Evolutionary conservation across 2,888 invertebrate species (phyloP).

Genomic region (Helleia helle): DNA sequence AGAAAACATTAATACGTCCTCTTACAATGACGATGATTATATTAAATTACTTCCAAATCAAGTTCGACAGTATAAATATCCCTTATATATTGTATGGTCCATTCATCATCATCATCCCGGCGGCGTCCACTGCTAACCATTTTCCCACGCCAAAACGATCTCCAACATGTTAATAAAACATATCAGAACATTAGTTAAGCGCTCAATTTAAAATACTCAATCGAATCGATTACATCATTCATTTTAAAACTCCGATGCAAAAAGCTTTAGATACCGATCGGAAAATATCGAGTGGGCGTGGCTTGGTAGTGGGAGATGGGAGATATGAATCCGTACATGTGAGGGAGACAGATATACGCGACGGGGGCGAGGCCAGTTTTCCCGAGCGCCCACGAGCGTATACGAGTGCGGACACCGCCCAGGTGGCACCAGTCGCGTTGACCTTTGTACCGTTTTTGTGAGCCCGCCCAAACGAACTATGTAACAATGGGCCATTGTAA

Average conservation of each 20-base stretch:
- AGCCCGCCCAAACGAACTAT: conserved; percentile 17
- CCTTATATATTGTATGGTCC: too few relatives aligned
- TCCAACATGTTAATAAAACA: too few relatives aligned
- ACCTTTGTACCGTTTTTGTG: conserved; percentile 28
- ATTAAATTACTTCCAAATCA: too few relatives aligned
- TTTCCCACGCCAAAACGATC: too few relatives aligned
- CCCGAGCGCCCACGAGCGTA: conserved; percentile 47
- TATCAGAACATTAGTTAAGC: too few relatives aligned
- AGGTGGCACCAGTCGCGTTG: conserved; percentile 35
- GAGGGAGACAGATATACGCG: conserved; percentile 27
- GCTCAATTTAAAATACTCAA: too few relatives aligned
- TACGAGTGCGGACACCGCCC: conserved; percentile 64
- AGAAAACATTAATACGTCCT: too few relatives aligned
- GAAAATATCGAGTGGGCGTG: conserved; percentile 34
- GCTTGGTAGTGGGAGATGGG: conserved; percentile 35
- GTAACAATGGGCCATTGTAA: too few relatives aligned
- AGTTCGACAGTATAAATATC: too few relatives aligned
- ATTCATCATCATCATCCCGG: too few relatives aligned
- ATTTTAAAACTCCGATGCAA: conserved; percentile 54
- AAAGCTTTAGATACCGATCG: conserved; percentile 40
- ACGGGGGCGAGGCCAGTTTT: conserved; percentile 46
- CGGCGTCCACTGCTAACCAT: too few relatives aligned
- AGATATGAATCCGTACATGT: conserved; percentile 25
- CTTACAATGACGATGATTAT: too few relatives aligned
- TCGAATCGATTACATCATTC: conserved; percentile 11